These are phyloP conservation scores for Chloroclysta siterata DNA, from an alignment of 2,888 invertebrate species.

Conservation along the genomic window DNA sequence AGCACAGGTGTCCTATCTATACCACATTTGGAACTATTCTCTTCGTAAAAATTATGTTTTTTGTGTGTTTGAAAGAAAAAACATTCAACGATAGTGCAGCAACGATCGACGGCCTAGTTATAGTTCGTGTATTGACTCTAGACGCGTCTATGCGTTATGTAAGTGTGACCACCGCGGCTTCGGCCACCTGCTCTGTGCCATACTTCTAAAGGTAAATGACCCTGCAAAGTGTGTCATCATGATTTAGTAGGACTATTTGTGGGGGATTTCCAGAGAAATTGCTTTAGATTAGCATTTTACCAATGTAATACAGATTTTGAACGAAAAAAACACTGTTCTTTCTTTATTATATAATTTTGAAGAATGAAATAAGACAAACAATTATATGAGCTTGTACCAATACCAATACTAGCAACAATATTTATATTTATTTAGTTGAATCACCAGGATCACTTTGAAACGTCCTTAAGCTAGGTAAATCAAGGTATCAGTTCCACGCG, in stretches of 20 bases:
- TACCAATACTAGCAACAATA: too few relatives aligned
- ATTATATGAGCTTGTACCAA: too few relatives aligned
- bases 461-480: too few relatives aligned
- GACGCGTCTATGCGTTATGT: constrained; percentile 3
- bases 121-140: not conserved
- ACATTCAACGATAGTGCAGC: not conserved
- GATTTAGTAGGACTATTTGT: constrained; percentile 7
- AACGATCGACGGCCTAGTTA: not conserved
- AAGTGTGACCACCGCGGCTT: constrained; percentile 11
- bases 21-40: too few relatives aligned
- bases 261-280: not conserved
- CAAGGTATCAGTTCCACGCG: too few relatives aligned
- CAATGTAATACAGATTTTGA: not conserved
- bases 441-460: too few relatives aligned
- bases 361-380: not conserved
- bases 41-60: too few relatives aligned
- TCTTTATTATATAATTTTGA: too few relatives aligned
- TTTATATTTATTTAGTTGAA: too few relatives aligned
- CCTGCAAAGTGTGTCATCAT: constrained; percentile 15
- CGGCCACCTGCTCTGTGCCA: not conserved
- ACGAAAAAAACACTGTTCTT: too few relatives aligned
- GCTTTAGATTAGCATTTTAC: not conserved
- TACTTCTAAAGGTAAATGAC: constrained; percentile 1
- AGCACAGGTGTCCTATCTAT: too few relatives aligned
- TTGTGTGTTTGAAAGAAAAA: too few relatives aligned